These are phyloP conservation scores for Epinephelus awoara DNA, from an alignment of 2,797 vertebrate species.

Conservation along the genomic window DNA sequence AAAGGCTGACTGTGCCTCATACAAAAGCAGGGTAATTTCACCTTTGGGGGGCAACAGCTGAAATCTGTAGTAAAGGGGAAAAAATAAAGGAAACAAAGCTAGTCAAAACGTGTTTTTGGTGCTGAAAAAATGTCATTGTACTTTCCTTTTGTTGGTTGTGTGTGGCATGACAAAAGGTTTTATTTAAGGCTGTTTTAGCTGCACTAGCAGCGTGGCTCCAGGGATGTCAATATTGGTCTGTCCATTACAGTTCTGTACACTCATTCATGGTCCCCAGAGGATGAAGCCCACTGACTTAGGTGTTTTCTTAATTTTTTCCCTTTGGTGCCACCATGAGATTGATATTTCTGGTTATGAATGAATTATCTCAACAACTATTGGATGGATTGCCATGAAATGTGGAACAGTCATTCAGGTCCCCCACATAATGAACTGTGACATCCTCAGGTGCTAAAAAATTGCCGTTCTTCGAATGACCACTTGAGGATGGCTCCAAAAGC, in stretches of 20 bases:
- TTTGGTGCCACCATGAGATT: neutral
- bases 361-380: neutral
- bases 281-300: neutral
- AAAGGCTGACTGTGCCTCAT: conserved; percentile 77
- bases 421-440: neutral
- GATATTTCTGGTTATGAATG: neutral
- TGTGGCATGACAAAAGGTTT: conserved; percentile 7
- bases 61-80: conserved; percentile 62
- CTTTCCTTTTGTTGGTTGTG: conserved; percentile 41
- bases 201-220: neutral
- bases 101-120: conserved; percentile 47
- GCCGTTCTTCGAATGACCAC: too few relatives aligned
- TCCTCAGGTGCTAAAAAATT: too few relatives aligned
- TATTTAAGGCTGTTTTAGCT: neutral
- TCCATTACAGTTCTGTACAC: neutral
- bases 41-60: conserved; percentile 79
- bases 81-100: conserved; percentile 50
- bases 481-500: too few relatives aligned
- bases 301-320: neutral
- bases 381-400: neutral
- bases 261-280: conserved; percentile 9
- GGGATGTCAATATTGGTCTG: neutral
- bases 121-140: conserved; percentile 50
- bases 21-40: conserved; percentile 82
- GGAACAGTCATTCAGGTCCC: neutral